These are phyloP conservation scores for Hiodon alosoides DNA, from an alignment of 2,113 vertebrate species.

Conservation along the genomic window DNA sequence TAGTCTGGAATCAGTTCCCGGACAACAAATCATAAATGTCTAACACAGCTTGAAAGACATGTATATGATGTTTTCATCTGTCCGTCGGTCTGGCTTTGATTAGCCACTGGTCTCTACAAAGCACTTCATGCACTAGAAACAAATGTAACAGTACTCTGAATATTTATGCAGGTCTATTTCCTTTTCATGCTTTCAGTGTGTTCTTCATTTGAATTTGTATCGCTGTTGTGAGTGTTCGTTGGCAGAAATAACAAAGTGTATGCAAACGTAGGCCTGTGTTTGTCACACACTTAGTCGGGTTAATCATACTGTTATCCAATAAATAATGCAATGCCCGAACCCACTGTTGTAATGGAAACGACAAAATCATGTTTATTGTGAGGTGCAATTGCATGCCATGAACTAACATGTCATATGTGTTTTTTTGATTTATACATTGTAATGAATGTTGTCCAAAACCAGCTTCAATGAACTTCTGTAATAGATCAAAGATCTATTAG, in stretches of 20 bases:
- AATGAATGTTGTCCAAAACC: too few relatives aligned
- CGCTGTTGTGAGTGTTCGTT: conserved; percentile 1
- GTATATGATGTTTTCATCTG: background rate
- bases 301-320: background rate
- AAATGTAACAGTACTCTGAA: background rate
- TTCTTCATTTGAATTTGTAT: background rate
- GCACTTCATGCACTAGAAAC: conserved; percentile 2
- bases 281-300: background rate
- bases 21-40: too few relatives aligned
- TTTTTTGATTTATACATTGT: too few relatives aligned
- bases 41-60: background rate
- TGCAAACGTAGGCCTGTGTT: background rate
- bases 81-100: background rate
- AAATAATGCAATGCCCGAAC: background rate
- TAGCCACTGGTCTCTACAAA: background rate
- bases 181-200: background rate
- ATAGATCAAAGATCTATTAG: too few relatives aligned
- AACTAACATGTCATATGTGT: too few relatives aligned
- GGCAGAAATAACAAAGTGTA: background rate
- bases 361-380: background rate
- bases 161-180: conserved; percentile 2
- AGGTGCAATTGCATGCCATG: too few relatives aligned
- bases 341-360: background rate
- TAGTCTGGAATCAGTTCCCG: too few relatives aligned
- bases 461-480: too few relatives aligned